Conservation (phyloP, 2,888 invertebrate genomes). For the Xanthorhoe spadicearia region DNA sequence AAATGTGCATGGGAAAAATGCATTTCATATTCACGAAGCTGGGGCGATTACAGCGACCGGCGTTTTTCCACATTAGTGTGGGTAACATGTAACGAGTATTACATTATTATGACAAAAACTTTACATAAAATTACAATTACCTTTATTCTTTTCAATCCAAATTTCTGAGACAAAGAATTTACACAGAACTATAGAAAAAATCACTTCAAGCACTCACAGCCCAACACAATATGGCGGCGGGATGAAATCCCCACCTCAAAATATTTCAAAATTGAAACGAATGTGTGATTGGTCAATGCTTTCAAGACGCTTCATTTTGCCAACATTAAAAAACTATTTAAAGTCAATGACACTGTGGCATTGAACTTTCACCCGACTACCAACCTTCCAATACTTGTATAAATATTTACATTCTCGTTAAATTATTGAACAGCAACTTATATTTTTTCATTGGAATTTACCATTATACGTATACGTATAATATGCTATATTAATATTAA, state of each 20-base stretch:
- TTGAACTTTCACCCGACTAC: slow-evolving; percentile 45
- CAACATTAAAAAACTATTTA: slow-evolving; percentile 50
- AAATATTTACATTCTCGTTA: slow-evolving; percentile 5
- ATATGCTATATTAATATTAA: too few species aligned
- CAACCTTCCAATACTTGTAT: slow-evolving; percentile 44
- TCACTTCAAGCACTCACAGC: slow-evolving; percentile 82
- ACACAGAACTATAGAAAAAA: slow-evolving; percentile 69
- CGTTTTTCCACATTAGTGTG: slow-evolving; percentile 35
- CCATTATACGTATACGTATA: too few species aligned
- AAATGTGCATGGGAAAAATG: slow-evolving; percentile 12
- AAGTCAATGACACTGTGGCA: slow-evolving; percentile 46
- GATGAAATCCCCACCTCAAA: slow-evolving; percentile 79
- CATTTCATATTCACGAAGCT: slow-evolving; percentile 27
- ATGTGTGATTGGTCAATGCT: slow-evolving; percentile 66
- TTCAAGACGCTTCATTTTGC: slow-evolving; percentile 73
- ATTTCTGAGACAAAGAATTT: slow-evolving; percentile 71
- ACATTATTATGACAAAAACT: slow-evolving; percentile 71
- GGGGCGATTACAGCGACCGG: slow-evolving; percentile 51
- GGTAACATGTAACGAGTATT: slow-evolving; percentile 11
- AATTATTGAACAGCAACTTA: not conserved
- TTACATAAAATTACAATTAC: slow-evolving; percentile 67
- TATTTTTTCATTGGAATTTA: not conserved
- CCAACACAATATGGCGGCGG: slow-evolving; percentile 83
- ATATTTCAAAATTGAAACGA: slow-evolving; percentile 77
- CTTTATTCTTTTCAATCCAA: slow-evolving; percentile 75